Evolutionary conservation across 2,888 invertebrate genomes (phyloP).

Genomic region (Gonocerus acuteangulatus): DNA sequence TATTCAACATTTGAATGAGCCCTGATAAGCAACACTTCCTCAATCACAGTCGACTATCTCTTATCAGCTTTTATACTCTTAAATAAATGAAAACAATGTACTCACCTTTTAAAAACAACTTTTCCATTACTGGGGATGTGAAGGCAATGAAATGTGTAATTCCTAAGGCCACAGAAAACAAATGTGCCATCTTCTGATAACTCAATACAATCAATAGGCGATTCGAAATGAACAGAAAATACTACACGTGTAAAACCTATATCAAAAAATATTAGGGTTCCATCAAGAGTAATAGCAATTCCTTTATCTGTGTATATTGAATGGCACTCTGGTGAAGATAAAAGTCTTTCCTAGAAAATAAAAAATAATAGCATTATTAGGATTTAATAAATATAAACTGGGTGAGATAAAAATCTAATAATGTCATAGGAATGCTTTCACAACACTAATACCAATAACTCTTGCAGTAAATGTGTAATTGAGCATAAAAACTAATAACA

Average conservation of each 20-base stretch:
- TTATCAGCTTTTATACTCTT: too few species aligned
- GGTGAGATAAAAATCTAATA: too few species aligned
- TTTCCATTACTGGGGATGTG: conserved; percentile 39
- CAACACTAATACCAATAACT: too few species aligned
- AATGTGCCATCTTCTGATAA: conserved; percentile 40
- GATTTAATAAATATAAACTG: too few species aligned
- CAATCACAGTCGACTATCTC: too few species aligned
- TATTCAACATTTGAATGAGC: too few species aligned
- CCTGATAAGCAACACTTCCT: too few species aligned
- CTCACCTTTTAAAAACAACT: conserved; percentile 41
- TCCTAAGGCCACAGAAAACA: conserved; percentile 40
- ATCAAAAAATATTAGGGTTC: conserved; percentile 42
- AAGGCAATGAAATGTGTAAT: conserved; percentile 41
- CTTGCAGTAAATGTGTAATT: too few species aligned
- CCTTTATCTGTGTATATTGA: conserved; percentile 27
- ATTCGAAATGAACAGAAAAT: conserved; percentile 41
- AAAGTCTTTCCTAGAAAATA: neutral
- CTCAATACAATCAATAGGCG: conserved; percentile 40
- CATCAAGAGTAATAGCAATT: conserved; percentile 42
- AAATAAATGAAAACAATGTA: too few species aligned
- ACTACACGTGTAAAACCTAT: conserved; percentile 41
- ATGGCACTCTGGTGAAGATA: neutral
- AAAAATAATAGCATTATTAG: neutral
- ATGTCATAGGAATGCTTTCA: too few species aligned
- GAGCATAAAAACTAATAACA: too few species aligned